phyloP scores from a whole-genome alignment of 2,797 vertebrate species.

The Acanthopagrus latus region DNA sequence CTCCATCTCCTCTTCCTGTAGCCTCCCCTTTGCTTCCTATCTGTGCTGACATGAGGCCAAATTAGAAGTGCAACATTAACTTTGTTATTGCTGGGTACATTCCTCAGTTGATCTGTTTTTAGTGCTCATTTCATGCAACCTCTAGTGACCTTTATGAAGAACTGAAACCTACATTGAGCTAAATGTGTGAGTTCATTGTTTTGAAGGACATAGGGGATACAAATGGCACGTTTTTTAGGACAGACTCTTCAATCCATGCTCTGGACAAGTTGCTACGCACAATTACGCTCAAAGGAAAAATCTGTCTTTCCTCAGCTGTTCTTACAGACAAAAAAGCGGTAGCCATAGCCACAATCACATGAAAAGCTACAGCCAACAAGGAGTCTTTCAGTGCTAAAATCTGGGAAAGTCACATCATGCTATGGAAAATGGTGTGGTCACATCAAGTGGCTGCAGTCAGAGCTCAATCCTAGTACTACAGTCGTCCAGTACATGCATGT shows the following conservation, averaged over 20 bases:
- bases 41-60: neutral
- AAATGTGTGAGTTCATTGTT: slow-evolving; percentile 4
- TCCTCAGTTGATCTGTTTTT: slow-evolving; percentile 31
- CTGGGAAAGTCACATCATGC: neutral
- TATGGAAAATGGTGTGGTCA: neutral
- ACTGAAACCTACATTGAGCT: slow-evolving; percentile 6
- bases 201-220: neutral
- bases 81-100: slow-evolving; percentile 10
- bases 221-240: neutral
- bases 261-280: neutral
- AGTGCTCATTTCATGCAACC: slow-evolving; percentile 34
- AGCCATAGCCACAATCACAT: neutral
- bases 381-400: neutral
- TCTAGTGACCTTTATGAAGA: slow-evolving; percentile 31
- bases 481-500: no score
- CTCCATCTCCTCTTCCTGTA: slow-evolving; percentile 16
- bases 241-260: neutral
- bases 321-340: neutral
- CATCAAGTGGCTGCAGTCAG: neutral
- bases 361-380: neutral
- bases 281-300: no score
- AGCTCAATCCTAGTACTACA: neutral
- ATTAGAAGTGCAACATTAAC: slow-evolving; percentile 32
- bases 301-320: neutral
- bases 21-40: slow-evolving; percentile 16